Base-by-base conservation (phyloP, 2,888 invertebrate genomes). In the Cylloceria caligata region DNA sequence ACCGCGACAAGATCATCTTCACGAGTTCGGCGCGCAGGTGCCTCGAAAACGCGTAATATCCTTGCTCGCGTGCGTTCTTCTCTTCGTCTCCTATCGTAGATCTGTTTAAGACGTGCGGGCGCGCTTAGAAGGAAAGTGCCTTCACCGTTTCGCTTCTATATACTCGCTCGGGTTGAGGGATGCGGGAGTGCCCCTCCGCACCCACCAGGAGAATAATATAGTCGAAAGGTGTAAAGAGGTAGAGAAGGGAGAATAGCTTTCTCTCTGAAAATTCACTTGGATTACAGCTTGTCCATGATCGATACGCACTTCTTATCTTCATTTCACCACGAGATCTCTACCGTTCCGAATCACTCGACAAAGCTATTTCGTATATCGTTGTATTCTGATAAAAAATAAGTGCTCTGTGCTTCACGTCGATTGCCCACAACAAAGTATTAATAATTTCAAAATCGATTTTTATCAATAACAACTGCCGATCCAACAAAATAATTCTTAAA, bases 31-130 rank as follows among this genome's bases (percentile, higher is more conserved):
- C 49, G 55, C 55, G 78, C 79, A 82, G 81, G 77, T 79, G 79
- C 60, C 34, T 57, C 74, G 64, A 64, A 24, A 69, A 47, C 65
- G 24, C 67, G 47, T 52, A 34, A 52, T 72, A 42, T 67, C 55
- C 30, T 39, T 60, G 67, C 55, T 76, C 39, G 60, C 42, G 27
- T 68, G 55, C 42, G 68, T 73, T 68, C 60, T 71, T 47, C 71
- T 72, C 52, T 39, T 74, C 30, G 47, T 62, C 68, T 77, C 74
- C 83, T 85, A 85, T 85, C 85, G 82, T 83, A 76, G 83, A 87
- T 87, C 86, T 87, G 71, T 69, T 47, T 57, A 45, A 69, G 64
- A 60, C 60, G 67, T 9, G 57, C 64, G 80, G 62, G 57, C 57
- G 55, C 64, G 71, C 39, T 47, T 57, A 27, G 34, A 49, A 49